Base-by-base conservation (phyloP, 2,888 invertebrate species). In the Danaus chrysippus region DNA sequence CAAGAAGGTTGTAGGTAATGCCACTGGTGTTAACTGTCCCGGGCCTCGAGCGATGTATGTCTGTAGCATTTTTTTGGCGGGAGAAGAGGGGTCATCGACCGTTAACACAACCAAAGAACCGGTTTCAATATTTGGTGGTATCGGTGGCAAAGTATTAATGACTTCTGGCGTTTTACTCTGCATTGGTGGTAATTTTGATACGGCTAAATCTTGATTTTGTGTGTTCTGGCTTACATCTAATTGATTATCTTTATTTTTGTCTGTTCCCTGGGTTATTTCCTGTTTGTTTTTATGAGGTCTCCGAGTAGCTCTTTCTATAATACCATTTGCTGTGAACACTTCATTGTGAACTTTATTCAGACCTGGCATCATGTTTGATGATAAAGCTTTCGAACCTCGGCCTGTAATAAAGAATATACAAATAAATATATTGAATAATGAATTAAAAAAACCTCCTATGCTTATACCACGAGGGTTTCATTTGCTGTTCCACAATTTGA, bases 31-130 rank as follows among this genome's bases (percentile, higher is more conserved):
- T 3, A 91, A 66, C 58, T 78, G 75, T 0, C 87, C 89, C 0
- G 77, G 78, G 0, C 80, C 84, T 3, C 82, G 76, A 0, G 89
- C 83, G 58, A 90, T 84, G 65, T 90, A 91, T 0, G 90, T 90
- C 59, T 91, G 91, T 1, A 90, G 69, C 83, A 89, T 87, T 63
- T 89, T 88, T 68, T 87, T 87, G 0, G 86, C 75, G 0, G 91
- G 87, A 0, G 84, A 83, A 34, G 78, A 76, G 0, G 91, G 90
- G 66, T 90, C 89, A 55, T 86, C 81, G 0, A 89, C 88, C 0
- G 89, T 84, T 1, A 91, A 67, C 0, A 90, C 87, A 0, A 91
- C 90, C 46, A 91, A 67, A 0, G 91, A 91, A 0, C 90, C 91
- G 0, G 74, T 76, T 62, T 89, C 86, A 0, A 90, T 86, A 62